Evolutionary conservation across 1,140 invertebrate species (phyloP), one percentile per base, ranked within the genome.

Genomic region (Alviniconcha marisindica): DNA sequence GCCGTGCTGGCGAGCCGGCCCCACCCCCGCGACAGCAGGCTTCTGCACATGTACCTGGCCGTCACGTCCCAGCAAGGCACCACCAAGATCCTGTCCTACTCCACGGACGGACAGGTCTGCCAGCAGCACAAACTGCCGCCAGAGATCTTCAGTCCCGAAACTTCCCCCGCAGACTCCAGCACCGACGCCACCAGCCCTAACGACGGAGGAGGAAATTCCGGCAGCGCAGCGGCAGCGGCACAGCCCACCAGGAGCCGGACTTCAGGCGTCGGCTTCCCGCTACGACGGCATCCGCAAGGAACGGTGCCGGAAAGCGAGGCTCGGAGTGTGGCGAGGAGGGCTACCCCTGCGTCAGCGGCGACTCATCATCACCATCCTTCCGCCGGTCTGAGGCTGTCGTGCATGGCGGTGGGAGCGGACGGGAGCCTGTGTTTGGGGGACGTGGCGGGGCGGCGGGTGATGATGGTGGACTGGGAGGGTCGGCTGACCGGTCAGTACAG

Each of bases 401-500:
- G 42, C 73, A 48, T 76, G 44, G 73, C 73, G 44, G 73, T 51
- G 28, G 73, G 73, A 10, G 14, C 12, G 40, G 73, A 31, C 24
- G 73, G 73, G 7, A 28, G 42, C 18, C 44, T 76, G 44, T 76
- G 28, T 40, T 42, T 76, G 73, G 73, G 73, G n/a, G 73, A 76
- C n/a, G 21, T 24, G 24, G 73, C 24, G 3, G 73, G 73, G 28
- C 24, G 42, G 7, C n/a, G 73, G 42, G 33, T 76, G 40, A 2
- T 76, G 42, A 31, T 76, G 42, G 14, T 76, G 73, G 73, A 76
- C 44, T 1, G n/a, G 10, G 21, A 31, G 24, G 73, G 73, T 24
- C 21, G 31, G 42, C 21, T 76, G 42, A 76, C 28, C 24, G 73
- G 73, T 3, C 40, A 76, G 73, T 76, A 76, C 44, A 40, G 40